A percentile compares a stretch with the other conserved stretches of the same genome.
Evolutionary conservation across 2,888 invertebrate species (phyloP).

Genomic region (Geotrupes spiniger): DNA sequence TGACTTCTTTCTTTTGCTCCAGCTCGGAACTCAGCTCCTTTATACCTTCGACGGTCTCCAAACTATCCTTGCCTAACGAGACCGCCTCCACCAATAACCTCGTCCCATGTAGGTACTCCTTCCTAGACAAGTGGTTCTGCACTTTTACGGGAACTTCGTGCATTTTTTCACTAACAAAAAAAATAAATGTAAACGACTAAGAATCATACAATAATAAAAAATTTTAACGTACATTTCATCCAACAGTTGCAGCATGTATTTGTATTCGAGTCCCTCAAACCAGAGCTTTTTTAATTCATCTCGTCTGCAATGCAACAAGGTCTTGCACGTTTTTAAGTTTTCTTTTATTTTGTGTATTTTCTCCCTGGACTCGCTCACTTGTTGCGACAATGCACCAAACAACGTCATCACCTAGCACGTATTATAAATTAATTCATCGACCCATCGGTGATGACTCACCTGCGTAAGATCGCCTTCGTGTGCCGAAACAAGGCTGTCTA

Average conservation of each 20-base stretch:
- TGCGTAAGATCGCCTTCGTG: slow-evolving; percentile 86
- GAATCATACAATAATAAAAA: too few species aligned
- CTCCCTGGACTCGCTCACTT: slow-evolving; percentile 73
- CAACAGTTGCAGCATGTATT: slow-evolving; percentile 81
- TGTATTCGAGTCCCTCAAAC: slow-evolving; percentile 95
- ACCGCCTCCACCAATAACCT: slow-evolving; percentile 72
- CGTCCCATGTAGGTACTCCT: slow-evolving; percentile 85
- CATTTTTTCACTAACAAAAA: slow-evolving; percentile 67
- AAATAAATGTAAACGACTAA: neutral
- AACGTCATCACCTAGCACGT: slow-evolving; percentile 56
- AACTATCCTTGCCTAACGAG: slow-evolving; percentile 64
- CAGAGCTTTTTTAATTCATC: slow-evolving; percentile 92
- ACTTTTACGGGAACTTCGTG: slow-evolving; percentile 71
- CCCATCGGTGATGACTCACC: slow-evolving; percentile 48
- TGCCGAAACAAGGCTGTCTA: slow-evolving; percentile 84
- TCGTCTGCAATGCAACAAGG: slow-evolving; percentile 80
- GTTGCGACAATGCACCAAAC: slow-evolving; percentile 72
- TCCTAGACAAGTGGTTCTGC: slow-evolving; percentile 62
- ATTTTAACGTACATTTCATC: slow-evolving; percentile 83
- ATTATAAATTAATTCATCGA: neutral
- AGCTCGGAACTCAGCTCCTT: slow-evolving; percentile 76
- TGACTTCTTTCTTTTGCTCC: slow-evolving; percentile 62
- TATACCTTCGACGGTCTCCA: slow-evolving; percentile 81
- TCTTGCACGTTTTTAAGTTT: slow-evolving; percentile 79
- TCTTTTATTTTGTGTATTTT: slow-evolving; percentile 77